These are phyloP conservation scores for Camponotus vicinus DNA, from an alignment of 1,140 invertebrate genomes.

Conservation along the genomic window DNA sequence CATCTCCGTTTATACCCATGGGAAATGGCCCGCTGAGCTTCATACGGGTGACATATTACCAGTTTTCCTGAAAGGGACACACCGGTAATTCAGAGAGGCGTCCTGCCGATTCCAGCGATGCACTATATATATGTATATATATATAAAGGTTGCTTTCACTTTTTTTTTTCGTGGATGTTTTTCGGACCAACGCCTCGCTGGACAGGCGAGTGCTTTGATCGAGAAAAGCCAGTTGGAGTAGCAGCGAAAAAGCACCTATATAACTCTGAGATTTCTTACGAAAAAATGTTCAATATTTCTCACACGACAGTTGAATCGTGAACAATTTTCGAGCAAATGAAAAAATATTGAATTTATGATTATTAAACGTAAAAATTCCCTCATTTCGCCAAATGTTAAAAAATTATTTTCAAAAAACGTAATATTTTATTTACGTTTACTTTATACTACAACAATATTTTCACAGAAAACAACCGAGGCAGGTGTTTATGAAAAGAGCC, in stretches of 20 bases:
- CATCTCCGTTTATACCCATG: constrained; percentile 5
- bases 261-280: constrained; percentile 5
- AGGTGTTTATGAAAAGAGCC: constrained; percentile 35
- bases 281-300: constrained; percentile 2
- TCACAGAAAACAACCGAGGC: background rate
- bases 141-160: constrained; percentile 22
- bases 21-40: constrained; percentile 39
- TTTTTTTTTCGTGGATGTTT: constrained; percentile 19
- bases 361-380: background rate
- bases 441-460: background rate
- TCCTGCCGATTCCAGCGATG: background rate
- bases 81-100: constrained; percentile 5
- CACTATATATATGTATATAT: background rate
- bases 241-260: background rate
- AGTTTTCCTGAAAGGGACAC: constrained; percentile 48
- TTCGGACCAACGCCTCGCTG: constrained; percentile 26
- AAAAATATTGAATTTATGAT: background rate
- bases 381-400: background rate
- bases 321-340: background rate
- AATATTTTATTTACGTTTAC: constrained; percentile 5
- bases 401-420: background rate
- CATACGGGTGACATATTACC: constrained; percentile 51
- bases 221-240: background rate
- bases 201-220: constrained; percentile 28
- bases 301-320: background rate